A percentile compares a stretch with the other conserved stretches of the same genome.
These are phyloP conservation scores for Hylomyscus alleni DNA, from an alignment of 2,797 vertebrate species.

Conservation along the genomic window DNA sequence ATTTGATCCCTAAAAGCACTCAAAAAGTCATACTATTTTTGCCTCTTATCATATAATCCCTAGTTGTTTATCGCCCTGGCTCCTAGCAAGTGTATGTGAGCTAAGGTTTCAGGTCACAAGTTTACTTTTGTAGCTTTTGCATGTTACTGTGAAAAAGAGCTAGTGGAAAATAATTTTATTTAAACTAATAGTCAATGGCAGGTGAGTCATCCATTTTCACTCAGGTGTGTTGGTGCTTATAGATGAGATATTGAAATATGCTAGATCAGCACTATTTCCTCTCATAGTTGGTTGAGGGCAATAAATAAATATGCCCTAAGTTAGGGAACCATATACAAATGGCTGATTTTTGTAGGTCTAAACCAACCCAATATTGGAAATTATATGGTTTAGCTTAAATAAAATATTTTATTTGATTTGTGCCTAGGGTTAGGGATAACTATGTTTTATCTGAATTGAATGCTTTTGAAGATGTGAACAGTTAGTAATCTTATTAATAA, in stretches of 20 bases:
- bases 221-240: neutral
- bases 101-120: neutral
- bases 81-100: neutral
- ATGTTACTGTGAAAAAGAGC: slow-evolving; percentile 49
- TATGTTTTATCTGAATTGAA: neutral
- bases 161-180: slow-evolving; percentile 62
- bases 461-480: slow-evolving; percentile 4
- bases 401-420: slow-evolving; percentile 55
- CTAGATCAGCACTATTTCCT: neutral
- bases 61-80: neutral
- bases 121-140: slow-evolving; percentile 47
- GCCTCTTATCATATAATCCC: neutral
- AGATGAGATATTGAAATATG: slow-evolving; percentile 1
- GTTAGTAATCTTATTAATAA: slow-evolving; percentile 12
- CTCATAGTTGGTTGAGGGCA: slow-evolving; percentile 44
- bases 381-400: neutral
- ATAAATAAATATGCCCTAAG: neutral
- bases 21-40: neutral
- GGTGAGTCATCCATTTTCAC: neutral
- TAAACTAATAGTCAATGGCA: slow-evolving; percentile 44
- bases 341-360: slow-evolving; percentile 38
- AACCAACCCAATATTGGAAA: neutral
- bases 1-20: neutral
- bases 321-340: neutral
- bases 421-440: neutral